Base-by-base conservation (phyloP, 2,888 invertebrate species). In the Cacoxenus indagator region DNA sequence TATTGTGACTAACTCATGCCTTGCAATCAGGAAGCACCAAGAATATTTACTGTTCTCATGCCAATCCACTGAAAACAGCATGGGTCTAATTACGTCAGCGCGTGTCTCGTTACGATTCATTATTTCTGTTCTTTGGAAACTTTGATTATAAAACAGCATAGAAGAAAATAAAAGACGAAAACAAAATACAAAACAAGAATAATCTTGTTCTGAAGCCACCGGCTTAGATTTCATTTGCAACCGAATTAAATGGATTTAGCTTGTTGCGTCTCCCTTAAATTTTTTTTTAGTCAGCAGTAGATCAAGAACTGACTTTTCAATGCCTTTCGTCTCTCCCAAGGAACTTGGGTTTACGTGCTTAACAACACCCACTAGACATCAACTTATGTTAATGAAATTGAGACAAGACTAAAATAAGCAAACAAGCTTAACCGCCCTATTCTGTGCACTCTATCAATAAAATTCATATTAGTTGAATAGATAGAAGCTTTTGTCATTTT, bases 51-150 rank as follows among this genome's bases (percentile, higher is more conserved):
- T 8, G 8, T 37, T 11, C 14, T 37, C 37, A 37, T 11, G 37
- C 37, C 8, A 8, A 11, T 37, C 14, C 37, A 37, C 8, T 1
- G 14, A 61, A 61, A 43, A 43, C 61, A 61, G 61, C 61, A 61
- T 37, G 61, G 22, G 22, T 37, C 61, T 61, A 61, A 61, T 61
- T 61, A 61, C 29, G 24, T 61, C 61, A 61, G 22, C 51, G 55
- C 27, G 19, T 43, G 61, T 61, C 26, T 55, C 17, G 8, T 55
- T 26, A 26, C 26, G 14, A 11, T 26, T 37, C 37, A 11, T 37
- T 37, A 37, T 14, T 37, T 37, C 2, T 37, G 37, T 14, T 8
- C 37, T 37, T 37, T 37, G 37, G 14, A 14, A 37, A 37, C 37
- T 37, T 37, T 37, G 9, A 14, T 11, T 14, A 5, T 5, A 37